Evolutionary conservation across 1,140 invertebrate species (phyloP).

Genomic region (Leptinotarsa defecta): DNA sequence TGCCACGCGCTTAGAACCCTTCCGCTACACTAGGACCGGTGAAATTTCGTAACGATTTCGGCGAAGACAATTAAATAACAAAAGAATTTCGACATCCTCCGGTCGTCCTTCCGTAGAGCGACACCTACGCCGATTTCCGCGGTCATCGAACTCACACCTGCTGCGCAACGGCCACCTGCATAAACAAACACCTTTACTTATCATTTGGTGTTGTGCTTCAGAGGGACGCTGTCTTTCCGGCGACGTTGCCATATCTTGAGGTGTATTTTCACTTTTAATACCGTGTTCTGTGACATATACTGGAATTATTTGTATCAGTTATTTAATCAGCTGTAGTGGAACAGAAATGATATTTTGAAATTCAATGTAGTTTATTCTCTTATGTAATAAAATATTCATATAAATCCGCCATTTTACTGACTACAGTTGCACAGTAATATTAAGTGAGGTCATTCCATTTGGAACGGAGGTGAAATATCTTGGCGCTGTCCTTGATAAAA

Average conservation of each 20-base stretch:
- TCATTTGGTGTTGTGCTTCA: not conserved
- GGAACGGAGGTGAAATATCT: too few relatives aligned
- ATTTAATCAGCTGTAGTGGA: too few relatives aligned
- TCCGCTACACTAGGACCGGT: not conserved
- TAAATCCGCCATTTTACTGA: too few relatives aligned
- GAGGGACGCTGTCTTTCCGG: not conserved
- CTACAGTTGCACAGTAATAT: too few relatives aligned
- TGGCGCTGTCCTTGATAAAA: too few relatives aligned
- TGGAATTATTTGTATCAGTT: too few relatives aligned
- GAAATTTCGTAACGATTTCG: not conserved
- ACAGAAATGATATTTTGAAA: too few relatives aligned
- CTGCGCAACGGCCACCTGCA: not conserved
- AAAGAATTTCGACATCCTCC: not conserved
- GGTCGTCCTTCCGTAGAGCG: not conserved
- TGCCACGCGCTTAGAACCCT: not conserved
- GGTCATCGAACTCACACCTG: not conserved
- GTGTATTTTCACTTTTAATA: not conserved
- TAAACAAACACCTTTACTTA: conserved; percentile 3
- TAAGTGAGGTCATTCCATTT: too few relatives aligned
- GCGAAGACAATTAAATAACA: conserved; percentile 8
- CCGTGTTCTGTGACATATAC: too few relatives aligned
- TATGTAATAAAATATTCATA: too few relatives aligned
- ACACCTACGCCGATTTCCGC: conserved; percentile 7
- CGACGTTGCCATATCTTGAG: not conserved
- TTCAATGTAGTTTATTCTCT: too few relatives aligned